Evolutionary conservation across 2,888 invertebrate species (phyloP), one percentile per base, ranked within the genome.

Genomic region (Lymantria monacha): DNA sequence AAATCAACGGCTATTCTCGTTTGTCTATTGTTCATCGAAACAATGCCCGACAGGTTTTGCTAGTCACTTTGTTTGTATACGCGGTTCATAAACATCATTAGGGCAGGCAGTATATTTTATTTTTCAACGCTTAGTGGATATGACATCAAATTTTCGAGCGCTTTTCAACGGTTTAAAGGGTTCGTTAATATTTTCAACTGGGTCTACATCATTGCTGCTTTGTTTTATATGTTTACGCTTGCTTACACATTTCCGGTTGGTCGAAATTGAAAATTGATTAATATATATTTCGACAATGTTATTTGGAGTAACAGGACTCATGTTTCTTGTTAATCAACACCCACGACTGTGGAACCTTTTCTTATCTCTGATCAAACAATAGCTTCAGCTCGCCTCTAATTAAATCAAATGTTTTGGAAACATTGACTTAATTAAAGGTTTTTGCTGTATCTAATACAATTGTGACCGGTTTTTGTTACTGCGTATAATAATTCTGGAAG

Each of bases 1-100:
- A 74, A 76, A 76, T 76, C 75, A 76, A 51, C 53, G 63, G 49
- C 74, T 71, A 74, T 76, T 76, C 75, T 72, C 50, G 50, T 49
- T 50, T 50, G 41, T 9, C 73, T 59, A 70, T 74, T 74, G 72
- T 76, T 69, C 54, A 48, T 1, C 14, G 43, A 58, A 71, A 76
- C 72, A 74, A 75, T 67, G 57, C 58, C 42, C 31, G 61, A 49
- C 63, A 64, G 65, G 67, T 62, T 67, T 59, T 63, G 51, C 59
- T 61, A 71, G 75, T 72, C 72, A 70, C 72, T 72, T 74, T 72
- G 69, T 70, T 62, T 67, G 62, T 63, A 55, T 52, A 57, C 55
- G 50, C 51, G 58, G 61, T 50, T 62, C 30, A 61, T 64, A 63
- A 69, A 72, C 65, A 66, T 67, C 59, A 69, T 67, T 74, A 64